Evolutionary conservation across 2,113 vertebrate genomes (phyloP).

Genomic region (Bathybates hornii): DNA sequence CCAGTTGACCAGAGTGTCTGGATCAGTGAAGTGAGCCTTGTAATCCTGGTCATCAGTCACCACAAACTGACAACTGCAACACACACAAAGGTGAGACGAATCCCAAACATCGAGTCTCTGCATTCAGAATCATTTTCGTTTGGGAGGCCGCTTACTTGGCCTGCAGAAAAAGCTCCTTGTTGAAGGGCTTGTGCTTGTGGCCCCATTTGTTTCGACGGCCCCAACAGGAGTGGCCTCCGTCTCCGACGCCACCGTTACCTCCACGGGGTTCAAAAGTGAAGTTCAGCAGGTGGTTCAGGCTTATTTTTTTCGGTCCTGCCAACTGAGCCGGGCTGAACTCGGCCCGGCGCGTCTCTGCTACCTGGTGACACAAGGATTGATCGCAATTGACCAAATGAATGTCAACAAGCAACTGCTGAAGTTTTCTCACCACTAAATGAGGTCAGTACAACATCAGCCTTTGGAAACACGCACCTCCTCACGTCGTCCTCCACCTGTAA

Average conservation of each 20-base stretch:
- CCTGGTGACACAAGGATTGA: conserved; percentile 69
- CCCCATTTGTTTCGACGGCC: conserved; percentile 97
- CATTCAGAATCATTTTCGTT: neutral
- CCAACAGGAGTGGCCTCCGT: conserved; percentile 84
- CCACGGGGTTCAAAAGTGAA: conserved; percentile 98
- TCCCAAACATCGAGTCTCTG: neutral
- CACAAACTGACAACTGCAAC: conserved; percentile 94
- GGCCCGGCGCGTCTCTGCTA: conserved; percentile 94
- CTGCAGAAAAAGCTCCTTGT: conserved; percentile 97
- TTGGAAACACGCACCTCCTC: conserved; percentile 84
- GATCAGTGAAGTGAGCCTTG: conserved; percentile 94
- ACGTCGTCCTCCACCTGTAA: conserved; percentile 91
- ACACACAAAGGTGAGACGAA: neutral
- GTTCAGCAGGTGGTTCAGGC: conserved; percentile 95
- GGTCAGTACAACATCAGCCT: neutral
- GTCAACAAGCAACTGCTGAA: neutral
- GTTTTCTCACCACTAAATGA: rapidly evolving
- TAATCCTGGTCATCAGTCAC: conserved; percentile 97
- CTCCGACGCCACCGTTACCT: conserved; percentile 77
- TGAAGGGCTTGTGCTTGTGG: conserved; percentile 93
- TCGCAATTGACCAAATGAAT: neutral
- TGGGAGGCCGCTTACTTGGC: conserved; percentile 85
- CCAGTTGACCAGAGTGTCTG: conserved; percentile 97
- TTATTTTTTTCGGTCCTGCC: conserved; percentile 98
- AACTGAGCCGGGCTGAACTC: conserved; percentile 98